Evolutionary conservation across 2,888 invertebrate species (phyloP), one percentile per base, ranked within the genome.

Genomic region (Calliscelio sp.): DNA sequence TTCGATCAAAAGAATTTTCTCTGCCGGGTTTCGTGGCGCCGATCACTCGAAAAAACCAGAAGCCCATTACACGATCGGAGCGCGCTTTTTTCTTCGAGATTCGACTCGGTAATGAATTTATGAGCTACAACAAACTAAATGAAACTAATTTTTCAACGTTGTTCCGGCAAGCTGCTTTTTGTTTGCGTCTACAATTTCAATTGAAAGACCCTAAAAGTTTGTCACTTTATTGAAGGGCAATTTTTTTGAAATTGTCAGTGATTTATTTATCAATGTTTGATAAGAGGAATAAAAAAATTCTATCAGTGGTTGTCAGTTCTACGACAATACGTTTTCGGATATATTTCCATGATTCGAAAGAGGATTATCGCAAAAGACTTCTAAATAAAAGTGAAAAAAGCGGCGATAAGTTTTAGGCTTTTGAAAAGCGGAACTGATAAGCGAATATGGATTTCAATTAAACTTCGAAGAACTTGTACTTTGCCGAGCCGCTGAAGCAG

Each of bases 401-500:
- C 28, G 49, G 11, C 11, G 28, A 44, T n/a, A 35, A 63, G 24
- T 35, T 44, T 51, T 44, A 46, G 28, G 38, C 55, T 68, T 35
- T 28, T 22, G 66, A 59, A 66, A 68, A 68, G 59, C 35, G 63
- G 49, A 55, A 63, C 51, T 61, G 71, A 79, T 79, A 79, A 71
- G 53, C 61, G 71, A 79, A 79, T 71, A 75, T 80, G 85, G 85
- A 87, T 90, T 90, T 89, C 88, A 89, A 90, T 90, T 89, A 89
- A 89, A 87, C 85, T 87, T 77, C 82, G 86, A 73, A 81, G 85
- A 89, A 88, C 87, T 88, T 87, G 77, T 86, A 85, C 87, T 89
- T 86, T 87, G 70, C 78, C 86, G 73, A 84, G 75, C 86, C 87
- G 87, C 44, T 85, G 86, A 85, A 86, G 89, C 88, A 85, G 82